Evolutionary conservation across 2,888 invertebrate genomes (phyloP), one percentile per base, ranked within the genome.

Genomic region (Archaeoteleia sp.): DNA sequence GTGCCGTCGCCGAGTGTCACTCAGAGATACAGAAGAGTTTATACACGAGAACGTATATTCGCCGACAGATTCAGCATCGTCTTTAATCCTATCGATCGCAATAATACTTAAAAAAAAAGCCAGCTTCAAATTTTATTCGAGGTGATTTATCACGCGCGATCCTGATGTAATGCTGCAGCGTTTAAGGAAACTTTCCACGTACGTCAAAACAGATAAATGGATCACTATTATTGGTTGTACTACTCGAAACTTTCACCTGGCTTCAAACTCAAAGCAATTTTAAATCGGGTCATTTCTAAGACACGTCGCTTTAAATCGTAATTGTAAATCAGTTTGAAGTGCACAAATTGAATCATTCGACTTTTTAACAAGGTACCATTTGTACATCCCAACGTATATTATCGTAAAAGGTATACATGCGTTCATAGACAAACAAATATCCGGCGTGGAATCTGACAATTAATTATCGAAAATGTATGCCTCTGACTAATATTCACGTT

Each of bases 61-160:
- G 58, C 58, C 45, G 48, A 48, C 48, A 48, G 58, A 58, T 40
- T 58, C 58, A 49, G 48, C 29, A n/a, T 13, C 48, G 25, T 34
- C 48, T 60, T 60, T 51, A 60, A 63, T 63, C 43, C 54, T n/a
- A 39, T 35, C 49, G 55, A 63, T 63, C 51, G 63, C 20, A 20
- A 20, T 35, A 35, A 35, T 27, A 27, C 40, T 46, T 25, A 39
- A 57, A 49, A 39, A 37, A 39, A 32, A 14, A 35, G 10, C 40
- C 30, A 23, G 23, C 29, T 15, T 49, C 30, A 57, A 65, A 51
- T 65, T 51, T 43, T 49, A 40, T 29, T 37, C 46, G 1, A 40
- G 39, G 35, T 46, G 53, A 66, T 66, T 66, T 53, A 66, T 66
- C 49, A 29, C 12, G 40, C 12, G 9, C 37, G 49, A 57, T 60